Evolutionary conservation across 1,140 invertebrate species (phyloP).

Genomic region (Hyles euphorbiae): DNA sequence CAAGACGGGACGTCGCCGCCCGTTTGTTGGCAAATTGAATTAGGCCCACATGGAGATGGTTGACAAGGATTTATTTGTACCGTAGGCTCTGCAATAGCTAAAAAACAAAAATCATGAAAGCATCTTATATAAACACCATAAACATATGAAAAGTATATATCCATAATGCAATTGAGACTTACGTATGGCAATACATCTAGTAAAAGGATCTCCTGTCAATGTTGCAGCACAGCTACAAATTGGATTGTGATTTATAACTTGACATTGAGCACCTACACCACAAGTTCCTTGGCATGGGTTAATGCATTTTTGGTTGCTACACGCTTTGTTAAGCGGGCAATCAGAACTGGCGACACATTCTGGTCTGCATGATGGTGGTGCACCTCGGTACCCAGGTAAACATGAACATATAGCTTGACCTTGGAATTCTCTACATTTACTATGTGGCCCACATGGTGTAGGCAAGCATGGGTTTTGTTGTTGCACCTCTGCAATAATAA

Average conservation of each 20-base stretch:
- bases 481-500: conserved; percentile 52
- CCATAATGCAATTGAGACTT: conserved; percentile 38
- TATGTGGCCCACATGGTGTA: conserved; percentile 79
- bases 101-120: conserved; percentile 15
- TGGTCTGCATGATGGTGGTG: conserved; percentile 78
- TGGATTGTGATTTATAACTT: conserved; percentile 80
- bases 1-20: conserved; percentile 77
- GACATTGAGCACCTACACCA: conserved; percentile 78
- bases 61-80: conserved; percentile 80
- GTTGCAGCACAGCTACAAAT: conserved; percentile 78
- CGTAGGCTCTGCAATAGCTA: conserved; percentile 37
- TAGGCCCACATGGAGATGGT: conserved; percentile 83
- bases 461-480: conserved; percentile 75
- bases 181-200: conserved; percentile 75
- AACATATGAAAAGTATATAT: too few relatives aligned
- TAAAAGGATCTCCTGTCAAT: conserved; percentile 80
- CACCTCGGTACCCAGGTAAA: conserved; percentile 77
- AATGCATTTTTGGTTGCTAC: conserved; percentile 78
- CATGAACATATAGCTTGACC: conserved; percentile 79
- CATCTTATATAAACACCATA: too few relatives aligned
- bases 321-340: conserved; percentile 76
- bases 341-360: conserved; percentile 79
- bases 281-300: conserved; percentile 81
- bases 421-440: conserved; percentile 79
- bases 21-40: conserved; percentile 82